phyloP scores from a whole-genome alignment of 2,797 vertebrate species.

The Chrysocyon brachyurus region DNA sequence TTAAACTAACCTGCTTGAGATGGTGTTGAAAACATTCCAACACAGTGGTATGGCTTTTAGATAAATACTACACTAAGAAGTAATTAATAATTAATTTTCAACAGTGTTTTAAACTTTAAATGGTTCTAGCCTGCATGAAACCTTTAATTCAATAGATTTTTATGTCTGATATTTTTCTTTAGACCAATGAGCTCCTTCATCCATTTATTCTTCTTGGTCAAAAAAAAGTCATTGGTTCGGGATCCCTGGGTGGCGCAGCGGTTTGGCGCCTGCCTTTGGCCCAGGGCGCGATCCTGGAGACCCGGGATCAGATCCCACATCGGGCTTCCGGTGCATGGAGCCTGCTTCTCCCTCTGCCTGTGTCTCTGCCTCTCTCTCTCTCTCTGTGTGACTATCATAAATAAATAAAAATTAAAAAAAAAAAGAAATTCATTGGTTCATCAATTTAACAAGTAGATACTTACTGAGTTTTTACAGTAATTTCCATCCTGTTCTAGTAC shows the following conservation, averaged over 20 bases:
- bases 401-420: no score
- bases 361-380: no score
- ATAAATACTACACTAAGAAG: background rate
- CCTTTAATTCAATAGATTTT: constrained; percentile 30
- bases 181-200: background rate
- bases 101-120: background rate
- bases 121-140: background rate
- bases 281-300: no score
- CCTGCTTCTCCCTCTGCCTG: no score
- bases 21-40: background rate
- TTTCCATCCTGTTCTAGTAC: background rate
- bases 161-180: background rate
- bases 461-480: background rate
- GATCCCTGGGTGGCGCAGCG: no score
- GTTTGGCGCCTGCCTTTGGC: no score
- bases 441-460: background rate
- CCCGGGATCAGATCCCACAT: no score
- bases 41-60: background rate
- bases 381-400: no score
- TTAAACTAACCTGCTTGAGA: background rate
- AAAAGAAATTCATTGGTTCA: background rate
- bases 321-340: no score
- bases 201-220: background rate
- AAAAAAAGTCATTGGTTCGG: background rate
- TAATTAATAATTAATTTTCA: background rate